Conservation (phyloP, 1,140 invertebrate genomes). For the Drosophila tristis region DNA sequence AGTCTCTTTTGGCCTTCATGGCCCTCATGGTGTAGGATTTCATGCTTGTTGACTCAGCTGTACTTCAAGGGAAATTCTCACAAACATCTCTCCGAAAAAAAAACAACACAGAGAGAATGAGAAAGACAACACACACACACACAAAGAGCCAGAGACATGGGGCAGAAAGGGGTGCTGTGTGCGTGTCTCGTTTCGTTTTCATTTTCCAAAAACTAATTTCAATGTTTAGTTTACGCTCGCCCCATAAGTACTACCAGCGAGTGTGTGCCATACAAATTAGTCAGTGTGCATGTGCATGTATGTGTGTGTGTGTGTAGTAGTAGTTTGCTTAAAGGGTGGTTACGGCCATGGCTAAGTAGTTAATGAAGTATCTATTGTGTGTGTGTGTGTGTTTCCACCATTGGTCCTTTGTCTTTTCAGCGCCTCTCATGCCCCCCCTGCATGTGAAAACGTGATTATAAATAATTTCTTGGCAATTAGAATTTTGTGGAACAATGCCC, state of each 20-base stretch:
- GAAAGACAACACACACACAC: slow-evolving; percentile 10
- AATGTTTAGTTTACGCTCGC: slow-evolving; percentile 37
- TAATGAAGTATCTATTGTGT: slow-evolving; percentile 40
- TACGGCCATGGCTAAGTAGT: slow-evolving; percentile 9
- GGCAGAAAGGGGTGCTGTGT: background rate
- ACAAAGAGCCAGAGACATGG: slow-evolving; percentile 1
- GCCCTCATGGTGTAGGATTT: too few relatives aligned
- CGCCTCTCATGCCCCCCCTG: too few relatives aligned
- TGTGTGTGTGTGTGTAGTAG: too few relatives aligned
- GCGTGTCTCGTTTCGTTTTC: slow-evolving; percentile 8
- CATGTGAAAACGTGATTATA: too few relatives aligned
- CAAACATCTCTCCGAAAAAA: slow-evolving; percentile 24
- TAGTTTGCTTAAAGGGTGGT: too few relatives aligned
- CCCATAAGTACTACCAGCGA: background rate
- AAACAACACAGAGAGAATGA: background rate
- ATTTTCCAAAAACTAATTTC: slow-evolving; percentile 52
- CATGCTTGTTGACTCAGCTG: slow-evolving; percentile 52
- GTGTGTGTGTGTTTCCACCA: background rate
- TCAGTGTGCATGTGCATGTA: background rate
- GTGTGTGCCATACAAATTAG: slow-evolving; percentile 32
- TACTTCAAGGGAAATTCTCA: slow-evolving; percentile 49
- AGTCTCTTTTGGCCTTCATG: too few relatives aligned
- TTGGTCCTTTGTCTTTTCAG: too few relatives aligned
- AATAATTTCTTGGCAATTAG: too few relatives aligned
- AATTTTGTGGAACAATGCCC: too few relatives aligned